Base-by-base conservation (phyloP, 2,113 vertebrate genomes). In the Monopterus albus region DNA sequence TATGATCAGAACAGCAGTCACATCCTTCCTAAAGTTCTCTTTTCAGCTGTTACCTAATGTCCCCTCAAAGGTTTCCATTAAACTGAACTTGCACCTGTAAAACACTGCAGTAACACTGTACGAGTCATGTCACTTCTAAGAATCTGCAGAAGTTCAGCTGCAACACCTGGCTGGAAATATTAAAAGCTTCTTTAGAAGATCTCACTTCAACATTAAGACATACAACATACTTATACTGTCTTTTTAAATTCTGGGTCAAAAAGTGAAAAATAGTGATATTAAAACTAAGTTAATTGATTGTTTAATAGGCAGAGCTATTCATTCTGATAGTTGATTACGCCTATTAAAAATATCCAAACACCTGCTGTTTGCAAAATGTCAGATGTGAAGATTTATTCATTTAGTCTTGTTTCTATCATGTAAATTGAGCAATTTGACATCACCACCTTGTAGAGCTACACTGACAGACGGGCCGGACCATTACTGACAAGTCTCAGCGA, bases 1-100 rank as follows among this genome's bases (percentile, higher is more conserved):
- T 61, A 35, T 52, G 70, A 72, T 63, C 62, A 72, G 10, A 55
- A 40, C 36, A 46, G 28, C 25, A 49, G 36, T 52, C 3, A 0
- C 55, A 53, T 55, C 28, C 50, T 49, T 68, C 64, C 40, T 13
- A 39, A 47, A 62, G 25, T 47, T 12, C 36, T 57, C n/a, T 51
- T 26, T 33, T 73, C 43, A 35, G 25, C 58, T 39, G 23, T 63
- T 53, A 64, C 33, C 45, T 71, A 31, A 3, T n/a, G 52, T 63
- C 58, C 43, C 58, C 52, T 36, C 21, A 28, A 33, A 53, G 10
- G 28, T 59, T 55, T 74, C 38, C 42, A 25, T 26, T 6, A 45
- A 61, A 50, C 17, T 45, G n/a, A n/a, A n/a, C 29, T 15, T 35
- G 23, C 31, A 46, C 28, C 28, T 38, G 40, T 26, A 10, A 5